Evolutionary conservation across 2,113 vertebrate species (phyloP), one percentile per base, ranked within the genome.

Genomic region (Calidris pygmaea): DNA sequence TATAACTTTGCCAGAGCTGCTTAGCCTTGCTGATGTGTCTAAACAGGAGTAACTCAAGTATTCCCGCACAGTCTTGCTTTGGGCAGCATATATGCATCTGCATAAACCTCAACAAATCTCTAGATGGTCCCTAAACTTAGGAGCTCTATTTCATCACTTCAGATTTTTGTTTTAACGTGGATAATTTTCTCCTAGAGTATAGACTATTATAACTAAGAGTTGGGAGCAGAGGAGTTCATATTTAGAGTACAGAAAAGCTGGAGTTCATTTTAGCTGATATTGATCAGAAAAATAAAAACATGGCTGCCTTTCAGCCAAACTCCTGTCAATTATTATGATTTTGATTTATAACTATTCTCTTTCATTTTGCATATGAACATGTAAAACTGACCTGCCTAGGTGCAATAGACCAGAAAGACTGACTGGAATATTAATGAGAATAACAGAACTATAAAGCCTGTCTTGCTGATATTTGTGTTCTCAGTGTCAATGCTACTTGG

Each of bases 371-470:
- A 80, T 15, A 29, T 45, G 45, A 48, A 80, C 45, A 21, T 73
- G 39, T 94, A 73, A 90, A 93, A 59, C 47, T 88, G 90, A 88
- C 75, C 90, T 88, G 62, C 35, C 71, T 72, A 68, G 29, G 41
- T 94, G 77, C 55, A 60, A 41, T 37, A 41, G 71, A 53, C 47
- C 37, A 75, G 70, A 74, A 91, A 87, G 52, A n/a, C 62, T 62
- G 34, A 83, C 41, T 50, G 45, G 48, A 96, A 73, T 93, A 66
- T 60, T 76, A 93, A 88, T 53, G 55, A 77, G 45, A 81, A 58
- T n/a, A 92, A 85, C 53, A 83, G 71, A 53, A 68, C 67, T 70
- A 30, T 45, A 48, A 73, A 92, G 45, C 32, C 67, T 89, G 58
- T 87, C 18, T 19, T 35, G 21, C 32, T 89, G 47, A 19, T 82